These are phyloP conservation scores for Limnothrissa miodon DNA, from an alignment of 2,113 vertebrate genomes.

Conservation along the genomic window DNA sequence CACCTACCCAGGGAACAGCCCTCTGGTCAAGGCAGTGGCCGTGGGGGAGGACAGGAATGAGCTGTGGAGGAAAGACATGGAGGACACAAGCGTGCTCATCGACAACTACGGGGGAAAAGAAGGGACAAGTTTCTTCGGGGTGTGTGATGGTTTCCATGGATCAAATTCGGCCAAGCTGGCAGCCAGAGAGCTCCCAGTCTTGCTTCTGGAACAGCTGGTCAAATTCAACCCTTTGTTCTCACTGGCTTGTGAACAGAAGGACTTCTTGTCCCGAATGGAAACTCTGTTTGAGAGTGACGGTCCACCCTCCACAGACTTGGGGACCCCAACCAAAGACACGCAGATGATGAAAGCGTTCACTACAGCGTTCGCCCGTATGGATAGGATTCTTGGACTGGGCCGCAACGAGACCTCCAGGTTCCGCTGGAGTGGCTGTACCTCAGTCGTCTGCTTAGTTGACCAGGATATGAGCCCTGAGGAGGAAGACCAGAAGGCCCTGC, in stretches of 20 bases:
- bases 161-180: constrained; percentile 52
- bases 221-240: constrained; percentile 51
- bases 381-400: constrained; percentile 62
- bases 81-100: constrained; percentile 55
- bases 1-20: constrained; percentile 34
- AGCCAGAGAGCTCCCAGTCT: constrained; percentile 61
- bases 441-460: constrained; percentile 61
- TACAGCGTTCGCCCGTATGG: constrained; percentile 68
- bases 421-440: constrained; percentile 66
- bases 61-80: constrained; percentile 55
- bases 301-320: background rate
- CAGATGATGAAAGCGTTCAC: constrained; percentile 60
- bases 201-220: constrained; percentile 67
- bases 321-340: constrained; percentile 16
- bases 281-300: constrained; percentile 56
- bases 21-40: constrained; percentile 57
- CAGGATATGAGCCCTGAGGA: constrained; percentile 16
- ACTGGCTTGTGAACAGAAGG: constrained; percentile 48
- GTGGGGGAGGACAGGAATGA: constrained; percentile 64
- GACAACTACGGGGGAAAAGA: constrained; percentile 60
- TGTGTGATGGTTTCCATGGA: constrained; percentile 60
- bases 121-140: constrained; percentile 63
- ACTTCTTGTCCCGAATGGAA: constrained; percentile 53
- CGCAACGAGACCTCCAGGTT: constrained; percentile 63
- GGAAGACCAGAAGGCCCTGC: constrained; percentile 7